Evolutionary conservation across 2,113 vertebrate species (phyloP).

Genomic region (Herpetotheres cachinnans): DNA sequence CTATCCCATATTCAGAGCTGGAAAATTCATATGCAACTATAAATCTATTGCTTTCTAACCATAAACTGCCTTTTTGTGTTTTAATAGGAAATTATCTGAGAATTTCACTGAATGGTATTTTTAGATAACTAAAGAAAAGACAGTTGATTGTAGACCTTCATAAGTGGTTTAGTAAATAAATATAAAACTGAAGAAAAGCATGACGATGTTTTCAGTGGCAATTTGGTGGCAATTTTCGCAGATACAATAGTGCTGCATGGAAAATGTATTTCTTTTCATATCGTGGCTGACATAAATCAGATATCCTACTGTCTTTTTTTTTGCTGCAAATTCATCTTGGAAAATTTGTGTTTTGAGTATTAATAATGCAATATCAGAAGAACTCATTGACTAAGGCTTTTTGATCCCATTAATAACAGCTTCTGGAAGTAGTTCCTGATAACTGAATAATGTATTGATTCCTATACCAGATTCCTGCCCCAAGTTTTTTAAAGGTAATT

Average conservation of each 20-base stretch:
- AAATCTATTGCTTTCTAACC: background rate
- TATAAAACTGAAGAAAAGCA: conserved; percentile 15
- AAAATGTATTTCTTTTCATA: conserved; percentile 23
- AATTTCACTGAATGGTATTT: conserved; percentile 8
- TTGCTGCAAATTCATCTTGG: background rate
- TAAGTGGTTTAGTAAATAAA: conserved; percentile 38
- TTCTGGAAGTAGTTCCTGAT: background rate
- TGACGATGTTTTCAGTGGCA: background rate
- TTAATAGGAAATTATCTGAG: conserved; percentile 11
- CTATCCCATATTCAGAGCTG: background rate
- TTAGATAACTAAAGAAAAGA: background rate
- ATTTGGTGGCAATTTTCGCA: background rate
- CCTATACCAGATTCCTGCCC: background rate
- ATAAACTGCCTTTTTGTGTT: background rate
- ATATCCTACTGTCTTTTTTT: background rate
- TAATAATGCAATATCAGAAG: background rate
- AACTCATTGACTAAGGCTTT: background rate
- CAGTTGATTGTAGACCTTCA: background rate
- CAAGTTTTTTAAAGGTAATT: conserved; percentile 20
- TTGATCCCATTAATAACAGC: background rate
- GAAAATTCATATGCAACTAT: background rate
- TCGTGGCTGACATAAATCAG: background rate
- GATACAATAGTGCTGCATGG: background rate
- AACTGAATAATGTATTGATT: background rate
- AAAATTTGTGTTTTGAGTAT: background rate